Evolutionary conservation across 2,113 vertebrate species (phyloP), one percentile per base, ranked within the genome.

Genomic region (Grallaria varia): DNA sequence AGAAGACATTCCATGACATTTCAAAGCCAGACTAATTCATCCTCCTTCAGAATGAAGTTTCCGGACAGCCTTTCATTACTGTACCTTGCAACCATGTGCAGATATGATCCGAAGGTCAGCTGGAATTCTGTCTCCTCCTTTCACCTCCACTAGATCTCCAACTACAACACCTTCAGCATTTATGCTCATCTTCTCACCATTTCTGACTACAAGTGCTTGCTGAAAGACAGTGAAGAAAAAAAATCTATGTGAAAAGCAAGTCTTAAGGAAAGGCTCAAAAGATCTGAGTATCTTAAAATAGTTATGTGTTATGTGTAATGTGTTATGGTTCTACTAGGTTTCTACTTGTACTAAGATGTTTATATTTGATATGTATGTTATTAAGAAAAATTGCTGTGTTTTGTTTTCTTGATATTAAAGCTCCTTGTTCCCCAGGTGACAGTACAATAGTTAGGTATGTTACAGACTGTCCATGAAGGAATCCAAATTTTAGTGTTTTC

Each of bases 141-240:
- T 99, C 63, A 99, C 99, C 90, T 99, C 99, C 81, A 99, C 99
- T 24, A 99, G 96, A 82, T 99, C 99, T 31, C 99, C 99, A 5
- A 99, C 98, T 7, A 99, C 99, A 35, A 99, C 99, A 0, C 98
- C 98, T 94, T 99, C 99, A 0, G 99, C 99, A 10, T 99, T 99
- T 86, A 99, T 98, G 97, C 98, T 98, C 74, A 98, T 97, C 95
- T 99, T 99, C 93, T 99, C 99, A 5, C 99, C 99, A 3, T 99
- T 99, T 68, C 99, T 98, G 95, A 99, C 98, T 31, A 99, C 99
- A 68, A 99, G 98, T 76, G 99, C 99, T 99, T 99, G 99, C 99
- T 99, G 81, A 31, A 94, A 90, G 37, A 89, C 5, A 44, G 17
- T 14, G 44, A n/a, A 84, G 31, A 55, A 82, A 85, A 39, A 81